Conservation (phyloP, 2,797 vertebrate genomes). For the Coregonus suidteri region DNA sequence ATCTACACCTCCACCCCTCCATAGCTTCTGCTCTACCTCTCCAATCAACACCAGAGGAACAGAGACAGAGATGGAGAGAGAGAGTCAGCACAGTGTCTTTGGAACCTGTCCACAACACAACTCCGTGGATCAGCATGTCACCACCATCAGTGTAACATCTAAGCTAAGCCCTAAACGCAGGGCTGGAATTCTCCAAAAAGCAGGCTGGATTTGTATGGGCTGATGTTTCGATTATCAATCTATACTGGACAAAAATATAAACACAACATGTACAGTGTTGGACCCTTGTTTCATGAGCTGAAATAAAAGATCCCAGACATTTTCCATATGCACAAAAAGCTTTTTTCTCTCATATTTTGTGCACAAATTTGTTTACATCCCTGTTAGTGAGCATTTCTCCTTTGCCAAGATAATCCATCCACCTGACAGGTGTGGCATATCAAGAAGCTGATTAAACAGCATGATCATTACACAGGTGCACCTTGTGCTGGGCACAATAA, state of each 20-base stretch:
- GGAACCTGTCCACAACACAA: constrained; percentile 19
- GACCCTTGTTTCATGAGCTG: no score
- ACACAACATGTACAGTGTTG: no score
- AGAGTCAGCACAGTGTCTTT: constrained; percentile 7
- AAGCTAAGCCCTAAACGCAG: background rate
- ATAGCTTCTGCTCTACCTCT: constrained; percentile 3
- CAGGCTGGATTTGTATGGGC: background rate
- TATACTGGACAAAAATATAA: background rate
- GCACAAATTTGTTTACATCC: no score
- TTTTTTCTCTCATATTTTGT: no score
- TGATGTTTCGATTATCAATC: background rate
- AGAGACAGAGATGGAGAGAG: background rate
- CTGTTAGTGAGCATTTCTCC: no score
- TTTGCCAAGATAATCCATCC: no score
- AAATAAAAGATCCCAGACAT: no score
- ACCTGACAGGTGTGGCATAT: no score
- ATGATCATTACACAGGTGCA: no score
- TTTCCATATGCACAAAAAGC: no score
- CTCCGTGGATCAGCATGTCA: constrained; percentile 30
- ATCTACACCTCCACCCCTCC: constrained; percentile 4
- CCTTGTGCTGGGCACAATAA: no score
- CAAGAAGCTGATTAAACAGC: background rate
- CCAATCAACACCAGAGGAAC: constrained; percentile 18
- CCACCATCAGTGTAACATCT: constrained; percentile 3
- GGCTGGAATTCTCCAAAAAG: background rate